Base-by-base conservation (phyloP, 2,888 invertebrate genomes). In the Drosophila trichaetosa region DNA sequence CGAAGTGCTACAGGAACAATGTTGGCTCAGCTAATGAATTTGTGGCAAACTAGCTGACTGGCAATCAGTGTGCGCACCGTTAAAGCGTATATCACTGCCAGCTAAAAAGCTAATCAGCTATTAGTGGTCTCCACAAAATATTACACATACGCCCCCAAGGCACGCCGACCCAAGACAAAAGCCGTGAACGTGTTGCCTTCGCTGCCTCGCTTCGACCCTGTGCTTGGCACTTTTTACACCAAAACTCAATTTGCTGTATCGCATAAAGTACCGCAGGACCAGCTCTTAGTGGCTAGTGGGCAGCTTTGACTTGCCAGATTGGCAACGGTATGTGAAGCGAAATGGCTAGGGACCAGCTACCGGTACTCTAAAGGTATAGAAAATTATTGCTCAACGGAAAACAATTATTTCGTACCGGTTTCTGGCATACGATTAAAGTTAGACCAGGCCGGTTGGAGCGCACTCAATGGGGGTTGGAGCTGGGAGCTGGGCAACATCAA, bases 371-470 rank as follows among this genome's bases (percentile, higher is more conserved):
- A 58, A 72, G 74, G 76, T 77, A 83, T 86, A 77, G 82, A 79
- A 89, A 84, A 89, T 89, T 83, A 89, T 87, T 89, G 87, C 84
- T 81, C 79, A 85, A 89, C 87, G 89, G 84, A 83, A 85, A 85
- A 85, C 84, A 85, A 85, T 85, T 85, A 85, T 89, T 89, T 81
- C 71, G 81, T 70, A 84, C 82, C 79, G 73, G 74, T 71, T 79
- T 73, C 65, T 77, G 70, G 70, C 69, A 74, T 70, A 68, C 86
- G 70, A 85, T 82, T 88, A 83, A 82, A 72, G 57, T 42, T 69
- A 63, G 65, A 72, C 76, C 62, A 62, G 70, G 42, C 46, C 70
- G n/a, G 2, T 7, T 7, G 10, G 40, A 38, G 59, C 29, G 24
- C 49, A 8, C 31, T 36, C 48, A 57, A 48, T 29, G 46, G 13